These are phyloP conservation scores for Psettodes erumei DNA, from an alignment of 2,113 vertebrate genomes.

Conservation along the genomic window DNA sequence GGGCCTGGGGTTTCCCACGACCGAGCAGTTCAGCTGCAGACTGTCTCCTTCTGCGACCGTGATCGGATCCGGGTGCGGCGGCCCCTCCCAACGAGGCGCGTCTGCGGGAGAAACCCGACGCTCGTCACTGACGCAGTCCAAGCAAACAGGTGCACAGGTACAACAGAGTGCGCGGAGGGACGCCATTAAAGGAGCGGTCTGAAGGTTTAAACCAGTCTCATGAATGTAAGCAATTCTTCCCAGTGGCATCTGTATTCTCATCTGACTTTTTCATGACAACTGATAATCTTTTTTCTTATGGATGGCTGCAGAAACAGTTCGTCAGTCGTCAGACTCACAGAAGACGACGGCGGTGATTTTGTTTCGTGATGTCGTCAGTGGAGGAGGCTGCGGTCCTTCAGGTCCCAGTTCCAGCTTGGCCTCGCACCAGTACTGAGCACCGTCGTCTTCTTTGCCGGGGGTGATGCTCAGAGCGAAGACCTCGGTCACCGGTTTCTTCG, in stretches of 20 bases:
- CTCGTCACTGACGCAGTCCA: background rate
- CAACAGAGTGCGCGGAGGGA: too few species aligned
- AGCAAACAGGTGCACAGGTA: too few species aligned
- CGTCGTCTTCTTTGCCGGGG: constrained; percentile 21
- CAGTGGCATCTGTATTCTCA: too few species aligned
- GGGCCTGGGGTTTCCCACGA: constrained; percentile 54
- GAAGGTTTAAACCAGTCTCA: too few species aligned
- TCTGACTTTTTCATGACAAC: too few species aligned
- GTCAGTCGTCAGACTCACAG: constrained; percentile 71
- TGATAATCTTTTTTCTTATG: too few species aligned
- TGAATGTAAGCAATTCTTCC: too few species aligned
- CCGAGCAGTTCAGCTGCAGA: constrained; percentile 47
- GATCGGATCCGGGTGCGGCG: accelerated
- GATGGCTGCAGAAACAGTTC: too few species aligned
- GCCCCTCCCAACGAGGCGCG: accelerated
- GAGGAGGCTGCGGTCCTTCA: constrained; percentile 7
- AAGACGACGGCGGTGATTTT: constrained; percentile 8
- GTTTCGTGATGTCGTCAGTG: background rate
- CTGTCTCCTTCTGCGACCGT: background rate
- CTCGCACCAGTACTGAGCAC: constrained; percentile 47
- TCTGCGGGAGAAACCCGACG: constrained; percentile 23
- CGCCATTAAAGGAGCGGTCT: too few species aligned
- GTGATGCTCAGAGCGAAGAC: background rate
- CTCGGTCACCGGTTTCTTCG: background rate
- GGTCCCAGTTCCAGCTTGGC: constrained; percentile 52